Evolutionary conservation across 2,797 vertebrate species (phyloP), one percentile per base, ranked within the genome.

Genomic region (Coranthus polyacanthus): DNA sequence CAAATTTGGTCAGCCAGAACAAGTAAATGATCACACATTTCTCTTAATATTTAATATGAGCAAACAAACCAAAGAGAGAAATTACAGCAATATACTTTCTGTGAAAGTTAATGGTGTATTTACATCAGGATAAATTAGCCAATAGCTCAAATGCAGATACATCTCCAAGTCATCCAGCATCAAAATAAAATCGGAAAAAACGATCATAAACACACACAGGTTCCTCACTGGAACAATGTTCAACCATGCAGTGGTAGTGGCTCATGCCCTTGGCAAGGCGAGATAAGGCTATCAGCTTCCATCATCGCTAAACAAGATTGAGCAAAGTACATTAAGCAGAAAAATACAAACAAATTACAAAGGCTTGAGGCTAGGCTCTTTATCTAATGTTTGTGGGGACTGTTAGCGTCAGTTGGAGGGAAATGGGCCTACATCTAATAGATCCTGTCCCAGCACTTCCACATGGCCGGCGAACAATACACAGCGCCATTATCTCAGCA

Each of bases 341-440:
- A 94, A 94, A 93, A 93, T 92, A 93, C 92, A 94, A 93, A 94
- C 93, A 94, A 93, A 93, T 94, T 93, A 94, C 89, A 94, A 93
- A 92, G 92, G 92, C 93, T 94, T 65, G 80, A 90, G 92, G 93
- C 92, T 72, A 79, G 82, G 87, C 88, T 91, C 92, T 94, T 93
- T 94, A 94, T 94, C 92, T 94, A 79, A 88, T 90, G 89, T 93
- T 92, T 89, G 92, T 71, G 78, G 91, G 82, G 91, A 86, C 86
- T 82, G 83, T 89, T 87, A 89, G 90, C 83, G 82, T 88, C 88
- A 84, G 86, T 90, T 82, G 86, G 85, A 89, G 89, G 92, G 90
- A 93, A 93, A 93, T 91, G 90, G 89, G 83, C 86, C 83, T 88
- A 83, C 79, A 60, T 92, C 90, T 90, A 92, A 93, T 89, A 93